phyloP scores from a whole-genome alignment of 2,797 vertebrate genomes.

The Hydrolagus colliei region DNA sequence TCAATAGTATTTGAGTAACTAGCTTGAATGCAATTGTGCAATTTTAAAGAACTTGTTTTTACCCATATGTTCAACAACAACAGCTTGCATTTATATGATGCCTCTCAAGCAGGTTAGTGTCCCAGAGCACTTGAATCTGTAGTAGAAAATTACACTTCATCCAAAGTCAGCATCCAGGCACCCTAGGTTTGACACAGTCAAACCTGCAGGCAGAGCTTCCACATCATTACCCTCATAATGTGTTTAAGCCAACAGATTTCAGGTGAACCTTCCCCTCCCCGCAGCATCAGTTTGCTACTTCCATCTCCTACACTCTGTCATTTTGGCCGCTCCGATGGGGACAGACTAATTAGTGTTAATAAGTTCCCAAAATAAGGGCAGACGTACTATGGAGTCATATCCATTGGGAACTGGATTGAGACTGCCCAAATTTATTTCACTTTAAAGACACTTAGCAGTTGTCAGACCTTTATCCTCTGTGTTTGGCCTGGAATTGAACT shows the following conservation, averaged over 20 bases:
- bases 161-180: no score
- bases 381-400: background rate
- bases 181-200: no score
- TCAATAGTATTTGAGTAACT: no score
- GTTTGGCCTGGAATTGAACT: background rate
- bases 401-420: background rate
- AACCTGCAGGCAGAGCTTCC: no score
- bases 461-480: background rate
- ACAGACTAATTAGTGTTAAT: background rate
- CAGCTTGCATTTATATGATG: no score
- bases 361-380: background rate
- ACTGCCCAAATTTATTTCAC: background rate
- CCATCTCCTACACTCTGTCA: background rate
- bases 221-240: no score
- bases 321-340: background rate
- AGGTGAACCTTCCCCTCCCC: background rate
- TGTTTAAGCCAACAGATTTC: background rate
- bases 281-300: background rate
- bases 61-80: no score
- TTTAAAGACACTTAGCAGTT: background rate
- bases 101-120: no score
- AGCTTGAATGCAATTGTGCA: no score
- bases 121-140: no score
- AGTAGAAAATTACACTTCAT: no score
- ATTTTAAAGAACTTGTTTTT: no score